Conservation (phyloP, 1,140 invertebrate genomes). For the Apis laboriosa region DNA sequence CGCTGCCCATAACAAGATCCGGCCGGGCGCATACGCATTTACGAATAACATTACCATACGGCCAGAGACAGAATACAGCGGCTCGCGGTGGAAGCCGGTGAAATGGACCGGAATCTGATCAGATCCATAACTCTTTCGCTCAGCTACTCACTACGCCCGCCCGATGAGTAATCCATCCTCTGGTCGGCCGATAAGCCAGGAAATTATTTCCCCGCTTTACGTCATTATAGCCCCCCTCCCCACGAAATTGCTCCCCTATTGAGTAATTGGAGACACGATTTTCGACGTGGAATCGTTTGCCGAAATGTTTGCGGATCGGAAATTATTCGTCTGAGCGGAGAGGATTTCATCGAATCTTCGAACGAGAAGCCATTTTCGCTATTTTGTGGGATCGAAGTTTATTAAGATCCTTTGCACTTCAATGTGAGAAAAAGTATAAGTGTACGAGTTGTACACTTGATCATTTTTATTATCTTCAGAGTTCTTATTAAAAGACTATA, state of each 20-base stretch:
- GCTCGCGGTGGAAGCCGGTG: background rate
- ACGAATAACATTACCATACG: conserved; percentile 20
- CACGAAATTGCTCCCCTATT: background rate
- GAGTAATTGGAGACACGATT: background rate
- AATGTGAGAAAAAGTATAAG: too few relatives aligned
- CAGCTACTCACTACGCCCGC: background rate
- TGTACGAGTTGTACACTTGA: too few relatives aligned
- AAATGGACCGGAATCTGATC: conserved; percentile 42
- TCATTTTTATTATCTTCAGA: too few relatives aligned
- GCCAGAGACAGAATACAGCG: background rate
- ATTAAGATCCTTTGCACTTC: too few relatives aligned
- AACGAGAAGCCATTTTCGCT: too few relatives aligned
- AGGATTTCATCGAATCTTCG: too few relatives aligned
- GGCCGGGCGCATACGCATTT: conserved; percentile 10
- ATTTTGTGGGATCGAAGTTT: too few relatives aligned
- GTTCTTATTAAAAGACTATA: too few relatives aligned
- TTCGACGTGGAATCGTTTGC: background rate
- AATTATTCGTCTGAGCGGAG: background rate
- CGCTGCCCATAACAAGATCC: conserved; percentile 27
- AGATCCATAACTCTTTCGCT: conserved; percentile 44
- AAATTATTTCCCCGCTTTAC: conserved; percentile 11
- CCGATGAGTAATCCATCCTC: conserved; percentile 28
- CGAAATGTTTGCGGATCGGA: background rate
- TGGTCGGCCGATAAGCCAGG: background rate
- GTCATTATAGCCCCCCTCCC: background rate